Base-by-base conservation (phyloP, 2,797 vertebrate species). In the Heterohyrax brucei region DNA sequence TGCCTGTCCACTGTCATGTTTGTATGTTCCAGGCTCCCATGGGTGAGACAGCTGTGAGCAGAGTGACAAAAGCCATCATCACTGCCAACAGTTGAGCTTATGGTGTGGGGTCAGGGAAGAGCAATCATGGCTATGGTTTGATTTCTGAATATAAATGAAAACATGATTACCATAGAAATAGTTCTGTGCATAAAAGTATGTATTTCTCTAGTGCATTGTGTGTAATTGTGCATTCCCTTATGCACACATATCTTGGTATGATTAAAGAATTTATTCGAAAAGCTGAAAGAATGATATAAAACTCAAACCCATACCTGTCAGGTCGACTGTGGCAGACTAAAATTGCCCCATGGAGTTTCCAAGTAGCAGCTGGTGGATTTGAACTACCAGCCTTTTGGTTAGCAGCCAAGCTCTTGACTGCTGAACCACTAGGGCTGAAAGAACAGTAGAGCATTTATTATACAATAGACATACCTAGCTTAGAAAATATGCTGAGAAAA, bases 81-180 rank as follows among this genome's bases (percentile, higher is more conserved):
- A 13, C 30, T 87, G 91, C 33, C 66, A 80, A 16, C 46, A 22
- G 53, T 44, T 61, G 66, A 75, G 62, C n/a, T 93, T 70, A 13
- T 79, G 48, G 62, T 70, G n/a, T 16, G 26, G 16, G 75, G 21
- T 89, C 30, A 18, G 70, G 76, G 19, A 66, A 80, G 33, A 81
- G 19, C 10, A 62, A 10, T 64, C 8, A 9, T 76, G 61, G 4
- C 21, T 87, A 50, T 80, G 16, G 13, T 86, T 88, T 91, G 68
- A 72, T 88, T 92, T 94, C 66, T 78, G 26, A 92, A 80, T 93
- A 33, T 39, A n/a, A 93, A 94, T 48, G 30, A 79, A 93, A 22
- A 81, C n/a, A 56, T n/a, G 24, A 70, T 80, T 18, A 44, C 82
- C 59, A 66, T 9, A 53, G 44, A 80, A 70, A 53, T 64, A 59